A percentile compares a stretch with the other conserved stretches of the same genome.
phyloP scores from a whole-genome alignment of 2,888 invertebrate genomes.

The Acronicta psi region DNA sequence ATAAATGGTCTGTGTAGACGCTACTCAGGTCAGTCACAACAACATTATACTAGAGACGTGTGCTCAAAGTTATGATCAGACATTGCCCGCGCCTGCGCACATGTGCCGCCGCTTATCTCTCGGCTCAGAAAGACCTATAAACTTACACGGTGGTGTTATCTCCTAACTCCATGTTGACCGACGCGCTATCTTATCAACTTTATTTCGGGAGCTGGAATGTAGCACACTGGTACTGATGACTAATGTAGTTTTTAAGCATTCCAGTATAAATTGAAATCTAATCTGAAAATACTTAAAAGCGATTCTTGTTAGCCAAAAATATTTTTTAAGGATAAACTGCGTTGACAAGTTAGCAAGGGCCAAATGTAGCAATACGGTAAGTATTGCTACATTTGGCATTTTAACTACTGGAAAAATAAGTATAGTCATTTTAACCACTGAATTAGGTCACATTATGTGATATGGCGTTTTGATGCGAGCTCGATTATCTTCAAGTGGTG shows the following conservation, averaged over 20 bases:
- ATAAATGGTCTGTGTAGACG: not conserved
- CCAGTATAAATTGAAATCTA: not conserved
- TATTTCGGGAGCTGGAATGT: conserved; percentile 16
- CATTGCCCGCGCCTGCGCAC: conserved; percentile 3
- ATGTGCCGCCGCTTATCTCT: conserved; percentile 17
- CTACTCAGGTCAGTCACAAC: conserved; percentile 3
- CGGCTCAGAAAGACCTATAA: not conserved
- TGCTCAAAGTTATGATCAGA: conserved; percentile 8
- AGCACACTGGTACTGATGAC: not conserved
- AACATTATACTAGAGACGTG: not conserved
- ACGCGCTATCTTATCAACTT: conserved; percentile 15
- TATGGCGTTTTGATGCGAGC: too few relatives aligned
- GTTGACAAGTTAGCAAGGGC: too few relatives aligned
- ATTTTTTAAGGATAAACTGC: too few relatives aligned
- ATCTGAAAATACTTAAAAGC: too few relatives aligned
- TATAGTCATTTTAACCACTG: too few relatives aligned
- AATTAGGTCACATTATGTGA: too few relatives aligned
- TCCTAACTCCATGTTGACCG: conserved; percentile 20
- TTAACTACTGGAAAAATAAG: too few relatives aligned
- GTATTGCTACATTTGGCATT: too few relatives aligned
- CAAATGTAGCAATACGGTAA: too few relatives aligned
- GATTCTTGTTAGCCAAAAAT: too few relatives aligned
- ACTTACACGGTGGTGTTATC: conserved; percentile 4
- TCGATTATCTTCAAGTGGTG: too few relatives aligned
- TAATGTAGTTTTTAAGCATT: not conserved